Base-by-base conservation (phyloP, 2,797 vertebrate genomes). In the Liasis olivaceus region DNA sequence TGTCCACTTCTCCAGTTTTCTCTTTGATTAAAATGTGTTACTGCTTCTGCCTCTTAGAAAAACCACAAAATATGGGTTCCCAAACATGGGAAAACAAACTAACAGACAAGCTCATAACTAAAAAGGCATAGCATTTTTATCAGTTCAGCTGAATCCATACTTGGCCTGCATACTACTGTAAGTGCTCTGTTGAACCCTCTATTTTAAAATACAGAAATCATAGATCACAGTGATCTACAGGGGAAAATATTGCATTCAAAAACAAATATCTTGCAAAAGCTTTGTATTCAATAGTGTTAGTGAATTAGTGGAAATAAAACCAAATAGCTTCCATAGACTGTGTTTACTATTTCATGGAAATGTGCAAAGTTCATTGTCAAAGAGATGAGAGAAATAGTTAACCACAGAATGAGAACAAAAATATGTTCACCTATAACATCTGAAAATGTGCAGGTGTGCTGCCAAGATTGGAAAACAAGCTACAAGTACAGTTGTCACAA, bases 401-500 rank as follows among this genome's bases (percentile, higher is more conserved):
- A 93, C 84, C 1, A 0, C 13, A 91, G 69, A 89, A 66, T 91
- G 36, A 95, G 95, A 95, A 42, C 7, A 92, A 89, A 95, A 94
- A 66, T 47, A 72, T 93, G 89, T 86, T 94, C 88, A 84, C 60
- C 58, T 89, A 12, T 9, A 93, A 7, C 1, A 91, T 90, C 90
- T 95, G 51, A 88, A 95, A 95, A 89, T 28, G 63, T 15, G 90
- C 28, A 94, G 94, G 62, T 95, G 89, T 89, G 85, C 89, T 96
- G 93, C 92, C 94, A 63, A 95, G 92, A 85, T 85, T 91, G 94
- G 94, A 92, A 96, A 94, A 91, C 87, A 47, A 93, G 85, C 22
- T 93, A 91, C 88, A 95, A 47, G 90, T 94, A 94, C 94, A 95
- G 93, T 94, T 96, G 96, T 96, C 95, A 92, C 36, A 81, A 89